phyloP scores from a whole-genome alignment of 2,797 vertebrate species.

The Hapalemur alaotrensis region DNA sequence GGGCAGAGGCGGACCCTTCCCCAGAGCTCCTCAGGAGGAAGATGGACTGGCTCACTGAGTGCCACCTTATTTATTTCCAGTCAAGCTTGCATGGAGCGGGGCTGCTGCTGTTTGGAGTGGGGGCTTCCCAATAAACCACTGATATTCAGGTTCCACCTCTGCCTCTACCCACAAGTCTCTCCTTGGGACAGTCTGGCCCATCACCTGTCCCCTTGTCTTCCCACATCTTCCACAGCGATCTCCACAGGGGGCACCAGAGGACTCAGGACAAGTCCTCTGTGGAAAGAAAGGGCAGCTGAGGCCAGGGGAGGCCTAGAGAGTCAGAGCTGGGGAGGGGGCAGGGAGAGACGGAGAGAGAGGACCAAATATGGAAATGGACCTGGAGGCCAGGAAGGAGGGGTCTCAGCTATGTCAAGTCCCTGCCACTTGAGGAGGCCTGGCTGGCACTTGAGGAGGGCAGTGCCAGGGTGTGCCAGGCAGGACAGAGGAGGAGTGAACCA shows the following conservation, averaged over 20 bases:
- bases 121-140: slow-evolving; percentile 70
- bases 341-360: background rate
- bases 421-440: slow-evolving; percentile 38
- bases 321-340: background rate
- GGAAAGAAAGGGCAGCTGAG: background rate
- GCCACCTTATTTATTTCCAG: slow-evolving; percentile 74
- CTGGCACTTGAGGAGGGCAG: background rate
- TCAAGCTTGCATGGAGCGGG: background rate
- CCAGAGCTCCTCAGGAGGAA: background rate
- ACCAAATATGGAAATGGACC: background rate
- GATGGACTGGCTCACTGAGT: background rate
- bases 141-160: background rate
- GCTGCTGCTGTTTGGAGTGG: slow-evolving; percentile 47
- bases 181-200: background rate
- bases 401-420: slow-evolving; percentile 46
- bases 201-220: background rate
- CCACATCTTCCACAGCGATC: background rate
- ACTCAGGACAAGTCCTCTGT: background rate
- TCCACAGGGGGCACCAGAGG: background rate
- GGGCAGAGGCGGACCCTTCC: background rate
- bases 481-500: background rate
- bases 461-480: slow-evolving; percentile 27
- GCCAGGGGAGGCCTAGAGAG: background rate
- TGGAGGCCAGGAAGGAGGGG: background rate
- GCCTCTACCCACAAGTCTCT: background rate